A percentile compares a stretch with the other conserved stretches of the same genome.
Evolutionary conservation across 2,113 vertebrate species (phyloP).

Genomic region (Pluvialis apricaria): DNA sequence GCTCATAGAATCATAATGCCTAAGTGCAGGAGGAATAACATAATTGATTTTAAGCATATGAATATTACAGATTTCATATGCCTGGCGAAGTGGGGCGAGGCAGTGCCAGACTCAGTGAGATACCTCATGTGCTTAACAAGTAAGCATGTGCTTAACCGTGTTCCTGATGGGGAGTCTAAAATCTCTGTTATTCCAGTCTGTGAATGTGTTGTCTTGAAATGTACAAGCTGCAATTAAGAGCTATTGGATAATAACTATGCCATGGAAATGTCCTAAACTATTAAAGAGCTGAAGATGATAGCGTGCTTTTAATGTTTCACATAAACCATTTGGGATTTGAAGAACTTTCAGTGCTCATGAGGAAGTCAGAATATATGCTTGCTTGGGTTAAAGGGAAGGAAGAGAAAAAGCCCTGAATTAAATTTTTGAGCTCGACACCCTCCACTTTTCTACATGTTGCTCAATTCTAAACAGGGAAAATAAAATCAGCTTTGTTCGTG

Average conservation of each 20-base stretch:
- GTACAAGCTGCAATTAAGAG: slow-evolving; percentile 71
- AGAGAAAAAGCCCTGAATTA: slow-evolving; percentile 66
- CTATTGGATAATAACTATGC: slow-evolving; percentile 73
- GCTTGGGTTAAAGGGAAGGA: slow-evolving; percentile 70
- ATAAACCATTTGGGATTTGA: slow-evolving; percentile 75
- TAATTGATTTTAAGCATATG: neutral
- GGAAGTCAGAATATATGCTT: slow-evolving; percentile 68
- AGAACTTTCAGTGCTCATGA: slow-evolving; percentile 67
- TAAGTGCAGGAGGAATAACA: neutral
- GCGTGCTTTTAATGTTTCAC: slow-evolving; percentile 73
- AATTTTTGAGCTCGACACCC: slow-evolving; percentile 62
- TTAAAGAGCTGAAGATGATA: slow-evolving; percentile 75
- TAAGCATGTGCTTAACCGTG: neutral
- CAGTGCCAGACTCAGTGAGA: neutral
- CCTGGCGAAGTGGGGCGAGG: neutral
- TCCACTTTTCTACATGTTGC: slow-evolving; percentile 60
- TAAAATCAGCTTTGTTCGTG: slow-evolving; percentile 78
- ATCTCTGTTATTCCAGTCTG: slow-evolving; percentile 39
- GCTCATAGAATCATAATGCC: neutral
- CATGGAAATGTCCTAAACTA: slow-evolving; percentile 75
- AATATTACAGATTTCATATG: neutral
- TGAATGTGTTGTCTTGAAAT: slow-evolving; percentile 63
- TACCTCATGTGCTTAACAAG: neutral
- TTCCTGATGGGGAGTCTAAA: neutral
- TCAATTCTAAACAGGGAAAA: slow-evolving; percentile 71